phyloP scores from a whole-genome alignment of 1,140 invertebrate species.

The Maconellicoccus hirsutus region DNA sequence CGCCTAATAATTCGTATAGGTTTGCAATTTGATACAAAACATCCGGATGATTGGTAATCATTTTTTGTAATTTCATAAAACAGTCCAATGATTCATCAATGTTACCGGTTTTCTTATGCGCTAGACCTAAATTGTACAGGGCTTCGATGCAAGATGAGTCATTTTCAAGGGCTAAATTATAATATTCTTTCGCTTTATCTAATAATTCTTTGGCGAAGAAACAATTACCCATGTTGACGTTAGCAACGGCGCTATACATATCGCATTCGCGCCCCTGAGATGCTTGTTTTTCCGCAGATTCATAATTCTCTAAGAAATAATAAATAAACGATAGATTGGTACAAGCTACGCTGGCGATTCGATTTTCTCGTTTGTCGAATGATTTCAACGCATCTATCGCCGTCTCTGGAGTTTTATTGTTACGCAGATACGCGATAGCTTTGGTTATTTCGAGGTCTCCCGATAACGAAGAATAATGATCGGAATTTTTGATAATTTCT shows the following conservation, averaged over 20 bases:
- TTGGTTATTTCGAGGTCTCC: conserved; percentile 89
- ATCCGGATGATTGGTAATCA: conserved; percentile 65
- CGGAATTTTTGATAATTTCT: conserved; percentile 63
- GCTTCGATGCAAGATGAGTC: conserved; percentile 80
- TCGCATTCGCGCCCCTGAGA: conserved; percentile 64
- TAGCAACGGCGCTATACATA: conserved; percentile 66
- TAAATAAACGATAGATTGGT: conserved; percentile 88
- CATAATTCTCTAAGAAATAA: conserved; percentile 69
- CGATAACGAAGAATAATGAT: conserved; percentile 58
- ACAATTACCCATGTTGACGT: conserved; percentile 83
- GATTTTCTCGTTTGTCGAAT: conserved; percentile 75
- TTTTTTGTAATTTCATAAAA: conserved; percentile 70
- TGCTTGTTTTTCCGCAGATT: conserved; percentile 71
- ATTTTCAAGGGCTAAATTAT: conserved; percentile 63
- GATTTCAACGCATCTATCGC: conserved; percentile 78
- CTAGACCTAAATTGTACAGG: conserved; percentile 75
- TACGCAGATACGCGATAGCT: conserved; percentile 76
- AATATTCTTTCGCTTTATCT: conserved; percentile 62
- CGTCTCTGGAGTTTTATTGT: conserved; percentile 67
- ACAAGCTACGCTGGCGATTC: conserved; percentile 70
- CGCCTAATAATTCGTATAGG: conserved; percentile 61
- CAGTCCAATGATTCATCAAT: conserved; percentile 60
- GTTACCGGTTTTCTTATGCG: conserved; percentile 30
- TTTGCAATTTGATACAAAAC: conserved; percentile 77
- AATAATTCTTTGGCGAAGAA: conserved; percentile 57